Base-by-base conservation (phyloP, 1,140 invertebrate genomes). In the Cepaea nemoralis region DNA sequence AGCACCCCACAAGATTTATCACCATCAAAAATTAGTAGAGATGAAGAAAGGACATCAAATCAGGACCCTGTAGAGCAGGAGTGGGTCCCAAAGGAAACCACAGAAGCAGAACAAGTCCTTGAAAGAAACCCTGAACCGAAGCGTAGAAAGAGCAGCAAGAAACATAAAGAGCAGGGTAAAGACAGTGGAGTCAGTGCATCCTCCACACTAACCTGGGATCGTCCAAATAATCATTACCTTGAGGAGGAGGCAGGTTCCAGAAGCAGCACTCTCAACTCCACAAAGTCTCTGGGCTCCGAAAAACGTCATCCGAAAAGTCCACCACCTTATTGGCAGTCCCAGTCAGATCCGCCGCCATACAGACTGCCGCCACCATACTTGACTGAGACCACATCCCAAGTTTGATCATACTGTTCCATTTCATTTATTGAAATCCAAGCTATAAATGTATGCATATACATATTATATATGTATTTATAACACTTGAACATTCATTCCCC, bases 351-450 rank as follows among this genome's bases (percentile, higher is more conserved):
- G n/a, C 84, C 85, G 22, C 85, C 85, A 8, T 86, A 86, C 42
- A 37, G 85, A 37, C 85, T 86, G 24, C 85, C 85, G 27, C 85
- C 85, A 50, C 82, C 85, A 45, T 86, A 86, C 77, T 77, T 81
- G 31, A 85, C 69, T 1, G 67, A 79, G 31, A 83, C 27, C 50
- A 73, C 82, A 16, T 73, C 82, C 24, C 55, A 59, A 63, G 77
- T 79, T 24, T 83, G 42, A 75, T 19, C 24, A 22, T 33, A 39
- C 24, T 45, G 31, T 6, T 37, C 0, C 33, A n/a, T 50, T 45
- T 59, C 14, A 59, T 45, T 48, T 39, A 35, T 33, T 69, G 66
- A 33, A 16, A 6, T 69, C 31, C 31, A 55, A 14, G 50, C n/a
- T 55, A 16, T 55, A 14, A 16, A 16, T 55, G 14, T 55, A 16